Percentiles rank a stretch among this genome's conserved stretches.
Conservation (phyloP, 2,113 vertebrate species). For the Pandion haliaetus region DNA sequence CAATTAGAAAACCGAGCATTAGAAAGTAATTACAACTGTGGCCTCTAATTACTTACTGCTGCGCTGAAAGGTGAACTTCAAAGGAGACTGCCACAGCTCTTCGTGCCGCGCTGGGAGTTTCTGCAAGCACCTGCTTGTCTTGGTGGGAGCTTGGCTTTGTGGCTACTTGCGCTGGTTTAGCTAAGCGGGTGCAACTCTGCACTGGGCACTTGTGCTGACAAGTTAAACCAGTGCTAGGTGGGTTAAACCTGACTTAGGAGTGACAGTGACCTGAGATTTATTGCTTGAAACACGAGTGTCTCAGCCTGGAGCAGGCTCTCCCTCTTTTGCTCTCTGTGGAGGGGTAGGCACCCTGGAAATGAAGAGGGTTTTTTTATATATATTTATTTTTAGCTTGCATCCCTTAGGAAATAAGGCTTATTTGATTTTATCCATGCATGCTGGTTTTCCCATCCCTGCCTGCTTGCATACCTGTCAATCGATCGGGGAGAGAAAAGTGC, state of each 20-base stretch:
- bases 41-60: slow-evolving; percentile 44
- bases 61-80: not conserved
- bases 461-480: not conserved
- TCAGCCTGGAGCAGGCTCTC: not conserved
- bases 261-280: not conserved
- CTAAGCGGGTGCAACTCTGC: not conserved
- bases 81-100: not conserved
- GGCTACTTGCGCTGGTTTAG: not conserved
- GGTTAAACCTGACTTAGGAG: not conserved
- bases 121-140: too few relatives aligned
- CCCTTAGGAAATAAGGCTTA: not conserved
- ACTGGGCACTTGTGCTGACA: not conserved
- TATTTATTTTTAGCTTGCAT: not conserved
- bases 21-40: slow-evolving; percentile 49
- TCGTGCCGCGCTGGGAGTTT: not conserved
- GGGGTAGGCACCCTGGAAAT: not conserved
- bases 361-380: not conserved
- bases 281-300: not conserved
- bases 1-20: slow-evolving; percentile 28
- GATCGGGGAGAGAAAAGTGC: not conserved
- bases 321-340: not conserved
- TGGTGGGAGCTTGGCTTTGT: not conserved
- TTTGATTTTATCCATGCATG: not conserved
- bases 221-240: not conserved
- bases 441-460: not conserved